Conservation (phyloP, 92 coral and sea anemone species). For the Paramuricea clavata region DNA sequence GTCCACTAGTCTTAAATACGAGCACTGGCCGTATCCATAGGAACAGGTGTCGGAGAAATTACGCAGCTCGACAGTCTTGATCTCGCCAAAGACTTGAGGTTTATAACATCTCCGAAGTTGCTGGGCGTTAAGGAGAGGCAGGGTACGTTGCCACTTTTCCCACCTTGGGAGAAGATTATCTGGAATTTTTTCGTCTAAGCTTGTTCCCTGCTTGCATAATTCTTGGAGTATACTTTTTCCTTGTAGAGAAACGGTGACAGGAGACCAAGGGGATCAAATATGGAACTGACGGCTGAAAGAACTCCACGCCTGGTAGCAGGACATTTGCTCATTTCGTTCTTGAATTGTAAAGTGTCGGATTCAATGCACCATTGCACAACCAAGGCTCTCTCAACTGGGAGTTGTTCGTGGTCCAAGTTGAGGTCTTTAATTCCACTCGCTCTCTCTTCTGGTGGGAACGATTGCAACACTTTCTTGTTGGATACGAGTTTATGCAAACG, state of each 20-base stretch:
- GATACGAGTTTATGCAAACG: not conserved
- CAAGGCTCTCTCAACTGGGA: not conserved
- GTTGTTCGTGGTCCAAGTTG: not conserved
- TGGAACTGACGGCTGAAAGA: not conserved
- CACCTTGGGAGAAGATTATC: too few species aligned
- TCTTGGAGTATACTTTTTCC: not conserved
- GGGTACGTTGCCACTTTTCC: too few species aligned
- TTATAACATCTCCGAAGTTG: too few species aligned
- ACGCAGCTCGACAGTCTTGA: not conserved
- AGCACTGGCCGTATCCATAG: not conserved
- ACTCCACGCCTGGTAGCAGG: not conserved
- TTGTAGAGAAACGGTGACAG: not conserved
- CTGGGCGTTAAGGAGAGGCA: too few species aligned
- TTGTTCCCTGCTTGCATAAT: not conserved
- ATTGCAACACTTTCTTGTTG: not conserved
- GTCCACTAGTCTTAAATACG: not conserved
- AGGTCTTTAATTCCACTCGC: not conserved
- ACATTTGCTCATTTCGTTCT: not conserved
- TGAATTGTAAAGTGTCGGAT: not conserved
- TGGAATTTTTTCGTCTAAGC: not conserved
- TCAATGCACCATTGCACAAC: not conserved
- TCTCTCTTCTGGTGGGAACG: not conserved
- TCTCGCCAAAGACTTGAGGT: too few species aligned
- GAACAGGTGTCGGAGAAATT: not conserved
- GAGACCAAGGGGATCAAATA: not conserved